A percentile compares a stretch with the other conserved stretches of the same genome.
These are phyloP conservation scores for Caenorhabditis tropicalis DNA, from an alignment of 1,140 invertebrate species.

Conservation along the genomic window DNA sequence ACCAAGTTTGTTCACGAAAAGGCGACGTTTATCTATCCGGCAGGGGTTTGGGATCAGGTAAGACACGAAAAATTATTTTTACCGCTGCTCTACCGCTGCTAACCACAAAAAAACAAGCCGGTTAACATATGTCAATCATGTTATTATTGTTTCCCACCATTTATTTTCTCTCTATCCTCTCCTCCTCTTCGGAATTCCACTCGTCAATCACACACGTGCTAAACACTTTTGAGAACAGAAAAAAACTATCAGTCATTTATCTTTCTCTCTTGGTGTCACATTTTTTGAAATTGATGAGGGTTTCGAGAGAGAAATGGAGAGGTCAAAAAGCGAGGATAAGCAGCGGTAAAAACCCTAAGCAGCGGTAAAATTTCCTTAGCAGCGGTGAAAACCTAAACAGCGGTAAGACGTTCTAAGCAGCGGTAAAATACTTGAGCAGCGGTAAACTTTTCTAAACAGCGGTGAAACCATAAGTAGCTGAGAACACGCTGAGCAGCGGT, in stretches of 20 bases:
- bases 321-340: no score
- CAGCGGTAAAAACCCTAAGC: no score
- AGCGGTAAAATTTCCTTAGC: not conserved
- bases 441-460: not conserved
- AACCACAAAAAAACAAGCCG: no score
- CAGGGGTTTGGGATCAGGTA: constrained; percentile 70
- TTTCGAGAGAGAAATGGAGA: not conserved
- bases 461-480: no score
- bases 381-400: not conserved
- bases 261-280: not conserved
- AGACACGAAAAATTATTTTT: no score
- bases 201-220: no score
- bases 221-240: not conserved
- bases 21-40: constrained; percentile 70
- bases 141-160: no score
- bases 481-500: no score
- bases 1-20: constrained; percentile 67
- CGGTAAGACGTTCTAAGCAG: not conserved
- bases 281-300: not conserved
- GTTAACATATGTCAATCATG: no score
- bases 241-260: not conserved
- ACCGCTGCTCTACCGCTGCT: no score
- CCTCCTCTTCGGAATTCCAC: no score
- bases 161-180: no score
- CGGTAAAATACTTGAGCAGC: not conserved